These are phyloP conservation scores for Orius insidiosus DNA, from an alignment of 1,140 invertebrate genomes.

Conservation along the genomic window DNA sequence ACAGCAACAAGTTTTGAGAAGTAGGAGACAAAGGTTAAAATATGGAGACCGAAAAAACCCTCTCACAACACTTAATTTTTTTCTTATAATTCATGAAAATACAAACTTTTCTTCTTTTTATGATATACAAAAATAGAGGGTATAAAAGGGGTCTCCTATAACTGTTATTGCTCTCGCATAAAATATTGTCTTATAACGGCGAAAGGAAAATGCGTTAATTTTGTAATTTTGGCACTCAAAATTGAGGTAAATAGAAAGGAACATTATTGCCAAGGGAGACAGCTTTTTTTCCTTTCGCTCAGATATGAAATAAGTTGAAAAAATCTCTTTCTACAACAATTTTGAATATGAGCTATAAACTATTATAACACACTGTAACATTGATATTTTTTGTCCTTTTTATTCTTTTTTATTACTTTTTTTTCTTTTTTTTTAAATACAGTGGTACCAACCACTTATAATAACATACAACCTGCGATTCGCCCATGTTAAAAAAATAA, in stretches of 20 bases:
- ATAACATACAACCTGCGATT: conserved; percentile 6
- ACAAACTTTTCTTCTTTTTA: conserved; percentile 23
- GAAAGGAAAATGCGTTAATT: conserved; percentile 16
- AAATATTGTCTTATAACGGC: conserved; percentile 22
- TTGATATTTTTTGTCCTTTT: conserved; percentile 3
- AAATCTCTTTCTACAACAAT: conserved; percentile 9
- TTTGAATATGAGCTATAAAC: conserved; percentile 14
- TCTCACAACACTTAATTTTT: conserved; percentile 15
- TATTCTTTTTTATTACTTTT: background rate
- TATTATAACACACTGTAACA: conserved; percentile 12
- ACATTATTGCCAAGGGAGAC: conserved; percentile 9
- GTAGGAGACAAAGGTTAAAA: conserved; percentile 25
- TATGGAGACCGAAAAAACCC: conserved; percentile 3
- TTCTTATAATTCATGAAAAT: conserved; percentile 5
- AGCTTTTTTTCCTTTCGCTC: conserved; percentile 12
- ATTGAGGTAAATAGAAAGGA: background rate
- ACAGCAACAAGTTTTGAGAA: conserved; percentile 24
- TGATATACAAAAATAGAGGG: conserved; percentile 30
- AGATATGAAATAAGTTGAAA: conserved; percentile 11
- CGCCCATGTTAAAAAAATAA: background rate
- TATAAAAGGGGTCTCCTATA: conserved; percentile 27
- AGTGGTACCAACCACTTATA: background rate
- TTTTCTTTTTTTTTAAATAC: too few species aligned
- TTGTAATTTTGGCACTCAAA: conserved; percentile 3
- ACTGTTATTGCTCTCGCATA: conserved; percentile 24